These are phyloP conservation scores for Sebastes baramenuke DNA, from an alignment of 2,797 vertebrate species.

Conservation along the genomic window DNA sequence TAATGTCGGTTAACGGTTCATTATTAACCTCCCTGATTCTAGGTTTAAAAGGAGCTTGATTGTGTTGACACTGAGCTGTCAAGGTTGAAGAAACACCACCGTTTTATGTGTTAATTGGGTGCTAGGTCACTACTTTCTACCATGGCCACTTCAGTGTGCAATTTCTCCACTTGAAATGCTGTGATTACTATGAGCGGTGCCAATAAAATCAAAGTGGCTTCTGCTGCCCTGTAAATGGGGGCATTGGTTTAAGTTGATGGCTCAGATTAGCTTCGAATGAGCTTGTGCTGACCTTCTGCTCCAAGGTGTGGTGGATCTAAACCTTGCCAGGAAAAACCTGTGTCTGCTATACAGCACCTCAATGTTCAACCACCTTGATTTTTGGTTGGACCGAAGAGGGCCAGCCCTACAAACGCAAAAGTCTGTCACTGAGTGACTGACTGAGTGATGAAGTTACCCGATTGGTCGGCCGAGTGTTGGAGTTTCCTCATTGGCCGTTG, in stretches of 20 bases:
- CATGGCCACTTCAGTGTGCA: neutral
- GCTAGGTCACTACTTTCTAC: neutral
- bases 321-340: constrained; percentile 28
- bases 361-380: neutral
- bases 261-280: constrained; percentile 20
- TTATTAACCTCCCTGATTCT: neutral
- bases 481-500: no score
- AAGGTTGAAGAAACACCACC: neutral
- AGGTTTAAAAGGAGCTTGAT: neutral
- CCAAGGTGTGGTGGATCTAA: neutral
- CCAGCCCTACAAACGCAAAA: no score
- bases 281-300: constrained; percentile 8
- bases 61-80: neutral
- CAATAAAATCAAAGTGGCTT: neutral
- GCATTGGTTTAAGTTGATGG: neutral
- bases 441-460: no score
- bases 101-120: constrained; percentile 1
- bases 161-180: neutral
- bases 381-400: neutral
- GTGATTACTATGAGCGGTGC: neutral
- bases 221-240: neutral
- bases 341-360: neutral
- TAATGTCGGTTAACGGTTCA: no score
- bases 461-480: no score
- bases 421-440: no score